Percentiles rank a stretch among this genome's conserved stretches.
These are phyloP conservation scores for Megaceryle torquata DNA, from an alignment of 2,113 vertebrate genomes.

Conservation along the genomic window DNA sequence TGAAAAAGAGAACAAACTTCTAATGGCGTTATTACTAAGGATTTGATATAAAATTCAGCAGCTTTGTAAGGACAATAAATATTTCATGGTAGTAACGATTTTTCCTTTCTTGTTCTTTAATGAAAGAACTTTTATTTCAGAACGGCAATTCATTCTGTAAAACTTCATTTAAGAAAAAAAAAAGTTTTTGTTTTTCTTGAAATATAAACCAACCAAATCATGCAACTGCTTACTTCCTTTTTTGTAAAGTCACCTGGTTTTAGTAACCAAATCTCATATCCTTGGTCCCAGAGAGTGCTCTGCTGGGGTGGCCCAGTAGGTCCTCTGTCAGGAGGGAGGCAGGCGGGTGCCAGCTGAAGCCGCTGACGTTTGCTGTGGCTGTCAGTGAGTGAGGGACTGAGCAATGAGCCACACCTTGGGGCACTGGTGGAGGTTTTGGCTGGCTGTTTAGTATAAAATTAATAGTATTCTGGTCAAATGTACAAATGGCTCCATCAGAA, in stretches of 20 bases:
- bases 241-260: neutral
- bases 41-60: neutral
- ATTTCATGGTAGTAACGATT: neutral
- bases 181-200: neutral
- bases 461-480: neutral
- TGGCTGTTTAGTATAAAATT: neutral
- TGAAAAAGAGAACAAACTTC: neutral
- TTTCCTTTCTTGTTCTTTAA: neutral
- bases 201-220: neutral
- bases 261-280: neutral
- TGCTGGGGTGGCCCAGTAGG: neutral
- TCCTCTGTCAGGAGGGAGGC: neutral
- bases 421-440: neutral
- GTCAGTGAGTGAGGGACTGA: neutral
- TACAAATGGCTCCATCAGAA: neutral
- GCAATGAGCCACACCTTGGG: neutral
- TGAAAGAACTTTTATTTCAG: neutral
- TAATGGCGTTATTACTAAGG: neutral
- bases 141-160: neutral
- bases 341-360: neutral
- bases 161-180: neutral
- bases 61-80: neutral
- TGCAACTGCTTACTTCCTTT: neutral
- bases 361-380: neutral
- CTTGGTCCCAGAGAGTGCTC: neutral